Evolutionary conservation across 2,888 invertebrate genomes (phyloP), one percentile per base, ranked within the genome.

Genomic region (Galeruca laticollis): DNA sequence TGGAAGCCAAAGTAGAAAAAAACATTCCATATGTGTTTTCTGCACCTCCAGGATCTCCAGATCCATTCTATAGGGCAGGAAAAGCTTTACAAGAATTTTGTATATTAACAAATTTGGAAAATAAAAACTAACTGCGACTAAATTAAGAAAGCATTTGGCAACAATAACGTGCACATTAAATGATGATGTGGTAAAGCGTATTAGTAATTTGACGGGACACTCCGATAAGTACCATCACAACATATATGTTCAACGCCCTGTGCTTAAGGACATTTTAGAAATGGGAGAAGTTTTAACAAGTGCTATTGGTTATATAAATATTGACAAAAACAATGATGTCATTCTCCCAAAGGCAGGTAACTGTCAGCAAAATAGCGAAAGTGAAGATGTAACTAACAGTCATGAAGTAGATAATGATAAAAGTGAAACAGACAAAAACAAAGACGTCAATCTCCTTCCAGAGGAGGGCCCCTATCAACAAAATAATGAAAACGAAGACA

Each of bases 251-350:
- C 67, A 67, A 35, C 26, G 54, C 10, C 60, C 26, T 21, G 52
- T 49, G 10, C 37, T 51, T 11, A 26, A 15, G 6, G 67, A 67
- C 51, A 43, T 67, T 6, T n/a, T 60, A 35, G 15, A 20, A 37
- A 67, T 67, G 67, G 67, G 67, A 60, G 49, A 35, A 60, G 35
- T 67, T 59, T 26, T 67, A 35, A 37, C 47, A 47, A 26, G 31
- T 47, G 65, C 65, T 15, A 21, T 47, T 49, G 65, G 35, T 35
- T n/a, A n/a, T n/a, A n/a, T n/a, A n/a, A n/a, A n/a, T n/a, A n/a
- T n/a, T n/a, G n/a, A n/a, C n/a, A n/a, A n/a, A n/a, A n/a, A n/a
- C n/a, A n/a, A n/a, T n/a, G n/a, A n/a, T n/a, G n/a, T n/a, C n/a
- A n/a, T n/a, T n/a, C n/a, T n/a, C n/a, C n/a, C n/a, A n/a, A n/a